phyloP scores from a whole-genome alignment of 2,888 invertebrate species.

The Dendrolimus pini region DNA sequence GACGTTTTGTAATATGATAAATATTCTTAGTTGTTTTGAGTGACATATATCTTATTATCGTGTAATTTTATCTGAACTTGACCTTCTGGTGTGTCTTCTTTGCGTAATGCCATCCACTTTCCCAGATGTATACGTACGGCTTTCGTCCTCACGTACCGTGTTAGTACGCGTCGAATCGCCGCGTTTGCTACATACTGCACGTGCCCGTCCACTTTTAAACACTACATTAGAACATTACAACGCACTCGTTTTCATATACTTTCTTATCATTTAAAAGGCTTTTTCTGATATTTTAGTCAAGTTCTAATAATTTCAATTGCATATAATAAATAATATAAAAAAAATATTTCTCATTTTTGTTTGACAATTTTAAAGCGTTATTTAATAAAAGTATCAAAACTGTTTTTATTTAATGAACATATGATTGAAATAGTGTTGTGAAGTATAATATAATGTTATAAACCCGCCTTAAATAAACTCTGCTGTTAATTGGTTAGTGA shows the following conservation, averaged over 20 bases:
- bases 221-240: neutral
- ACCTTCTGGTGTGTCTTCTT: constrained; percentile 47
- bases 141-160: constrained; percentile 7
- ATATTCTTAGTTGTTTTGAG: no score
- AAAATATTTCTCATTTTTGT: no score
- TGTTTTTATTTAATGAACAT: no score
- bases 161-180: constrained; percentile 19
- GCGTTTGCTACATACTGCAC: constrained; percentile 16
- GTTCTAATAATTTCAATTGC: no score
- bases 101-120: constrained; percentile 39
- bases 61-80: constrained; percentile 43
- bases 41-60: no score
- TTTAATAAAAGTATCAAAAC: no score
- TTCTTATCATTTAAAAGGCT: constrained; percentile 14
- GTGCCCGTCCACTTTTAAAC: constrained; percentile 9
- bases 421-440: constrained; percentile 7
- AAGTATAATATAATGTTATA: constrained; percentile 21
- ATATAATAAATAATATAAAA: no score
- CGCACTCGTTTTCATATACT: no score
- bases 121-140: constrained; percentile 28
- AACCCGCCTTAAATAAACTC: constrained; percentile 21
- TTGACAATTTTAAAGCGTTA: no score
- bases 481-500: constrained; percentile 33
- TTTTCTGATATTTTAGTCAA: no score
- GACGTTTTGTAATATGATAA: no score